These are phyloP conservation scores for Magallana ariakensis DNA, from an alignment of 1,140 invertebrate genomes.

Conservation along the genomic window DNA sequence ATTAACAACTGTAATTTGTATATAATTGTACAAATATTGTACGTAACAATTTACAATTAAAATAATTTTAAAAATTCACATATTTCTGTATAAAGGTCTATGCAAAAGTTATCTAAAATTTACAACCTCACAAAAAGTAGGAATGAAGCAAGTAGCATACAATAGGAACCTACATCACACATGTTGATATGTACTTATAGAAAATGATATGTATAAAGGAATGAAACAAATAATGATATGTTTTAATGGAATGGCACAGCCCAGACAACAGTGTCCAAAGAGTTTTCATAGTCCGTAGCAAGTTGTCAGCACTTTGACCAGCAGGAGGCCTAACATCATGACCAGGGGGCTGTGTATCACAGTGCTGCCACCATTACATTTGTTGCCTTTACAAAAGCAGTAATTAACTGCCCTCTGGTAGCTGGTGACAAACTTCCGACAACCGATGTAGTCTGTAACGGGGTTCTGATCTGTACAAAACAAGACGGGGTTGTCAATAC, in stretches of 20 bases:
- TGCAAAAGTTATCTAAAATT: neutral
- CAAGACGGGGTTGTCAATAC: too few species aligned
- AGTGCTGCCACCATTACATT: conserved; percentile 58
- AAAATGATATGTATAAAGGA: neutral
- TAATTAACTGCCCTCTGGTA: conserved; percentile 63
- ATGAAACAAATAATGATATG: neutral
- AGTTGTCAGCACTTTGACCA: neutral
- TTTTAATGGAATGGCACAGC: neutral
- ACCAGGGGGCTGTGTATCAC: conserved; percentile 33
- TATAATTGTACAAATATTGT: too few species aligned
- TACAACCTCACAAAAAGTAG: too few species aligned
- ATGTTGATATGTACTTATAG: too few species aligned
- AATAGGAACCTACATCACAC: too few species aligned
- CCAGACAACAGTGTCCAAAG: neutral
- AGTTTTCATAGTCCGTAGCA: neutral
- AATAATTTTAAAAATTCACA: neutral
- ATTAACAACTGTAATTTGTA: too few species aligned
- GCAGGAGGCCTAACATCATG: neutral
- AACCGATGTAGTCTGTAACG: conserved; percentile 58
- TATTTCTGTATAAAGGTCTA: neutral
- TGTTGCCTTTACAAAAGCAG: conserved; percentile 63
- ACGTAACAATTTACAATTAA: too few species aligned
- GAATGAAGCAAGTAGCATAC: too few species aligned
- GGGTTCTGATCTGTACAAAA: conserved; percentile 9
- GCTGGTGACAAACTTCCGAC: conserved; percentile 60